Percentiles rank a stretch among this genome's conserved stretches.
Evolutionary conservation across 1,140 invertebrate species (phyloP).

Genomic region (Caerostris darwini): DNA sequence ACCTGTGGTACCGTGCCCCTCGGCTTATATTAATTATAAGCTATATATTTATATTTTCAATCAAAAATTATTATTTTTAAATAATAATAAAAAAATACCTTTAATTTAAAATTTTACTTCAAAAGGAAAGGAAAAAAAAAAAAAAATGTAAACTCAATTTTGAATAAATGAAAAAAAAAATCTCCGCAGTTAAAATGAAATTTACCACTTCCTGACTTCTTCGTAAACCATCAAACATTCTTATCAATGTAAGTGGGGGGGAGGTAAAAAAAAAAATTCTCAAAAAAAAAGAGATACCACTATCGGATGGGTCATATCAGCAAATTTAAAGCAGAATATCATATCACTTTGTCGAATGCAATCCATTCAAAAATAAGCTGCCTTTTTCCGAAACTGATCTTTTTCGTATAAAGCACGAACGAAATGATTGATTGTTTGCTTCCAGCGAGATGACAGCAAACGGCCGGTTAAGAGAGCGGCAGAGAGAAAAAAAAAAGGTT

Average conservation of each 20-base stretch:
- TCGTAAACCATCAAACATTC: conserved; percentile 30
- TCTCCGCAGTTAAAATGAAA: background rate
- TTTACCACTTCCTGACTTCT: conserved; percentile 37
- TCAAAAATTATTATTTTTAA: no score
- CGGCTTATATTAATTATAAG: no score
- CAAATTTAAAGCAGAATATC: conserved; percentile 77
- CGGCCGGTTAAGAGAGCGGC: conserved; percentile 43
- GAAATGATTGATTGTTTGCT: conserved; percentile 72
- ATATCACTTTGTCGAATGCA: conserved; percentile 76
- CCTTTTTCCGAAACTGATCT: conserved; percentile 75
- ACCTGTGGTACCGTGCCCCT: no score
- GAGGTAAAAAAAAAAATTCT: background rate
- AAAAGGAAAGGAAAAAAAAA: no score
- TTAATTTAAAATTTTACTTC: no score
- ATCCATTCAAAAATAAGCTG: conserved; percentile 77
- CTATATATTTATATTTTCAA: no score
- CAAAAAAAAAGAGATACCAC: conserved; percentile 7
- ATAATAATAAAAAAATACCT: no score
- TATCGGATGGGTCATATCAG: conserved; percentile 66
- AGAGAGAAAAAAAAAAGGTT: conserved; percentile 17
- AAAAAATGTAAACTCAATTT: no score
- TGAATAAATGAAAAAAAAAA: no score
- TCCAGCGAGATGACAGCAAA: conserved; percentile 65
- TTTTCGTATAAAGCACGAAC: conserved; percentile 76
- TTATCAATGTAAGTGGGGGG: background rate